Base-by-base conservation (phyloP, 1,140 invertebrate genomes). In the Pachyrhynchus sulphureomaculatus region DNA sequence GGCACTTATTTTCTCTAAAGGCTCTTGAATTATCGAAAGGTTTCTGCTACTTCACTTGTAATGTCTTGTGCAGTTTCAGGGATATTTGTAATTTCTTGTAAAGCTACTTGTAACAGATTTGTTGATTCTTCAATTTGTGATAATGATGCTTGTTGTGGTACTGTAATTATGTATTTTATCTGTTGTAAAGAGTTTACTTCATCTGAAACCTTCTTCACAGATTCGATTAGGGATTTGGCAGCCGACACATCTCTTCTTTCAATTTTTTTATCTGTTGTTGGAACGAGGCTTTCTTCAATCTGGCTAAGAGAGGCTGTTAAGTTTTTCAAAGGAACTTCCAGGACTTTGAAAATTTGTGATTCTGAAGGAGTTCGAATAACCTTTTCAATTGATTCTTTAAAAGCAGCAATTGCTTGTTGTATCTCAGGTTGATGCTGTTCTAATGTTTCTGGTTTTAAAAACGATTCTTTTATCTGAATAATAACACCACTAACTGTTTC, bases 401-500 rank as follows among this genome's bases (percentile, higher is more conserved):
- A 18, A 13, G 4, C 5, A 17, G 20, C 26, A 15, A 53, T 18
- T 20, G 47, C 58, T 42, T 60, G 34, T 37, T 15, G 5, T n/a
- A 37, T 6, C 34, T 37, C 34, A 10, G 65, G 29, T 55, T 51
- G 54, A 36, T 56, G 48, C 32, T 49, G n/a, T 34, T 53, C 42
- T 9, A 42, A 26, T 9, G 60, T 33, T 18, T 66, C 37, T 24
- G 58, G 63, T 56, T 55, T 68, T 15, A 51, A 2, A 13, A 52
- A 10, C 5, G 29, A 20, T 47, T 42, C 12, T 54, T 54, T 64
- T 4, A 32, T 34, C 18, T 61, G 15, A 18, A 64, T 34, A 33
- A 65, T n/a, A 5, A 56, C 15, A 32, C 44, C 41, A 9, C 15
- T 48, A 10, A 66, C 13, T 18, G 36, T 45, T 32, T 62, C 47